Evolutionary conservation across 2,797 vertebrate genomes (phyloP).

Genomic region (Thripadectes ignobilis): DNA sequence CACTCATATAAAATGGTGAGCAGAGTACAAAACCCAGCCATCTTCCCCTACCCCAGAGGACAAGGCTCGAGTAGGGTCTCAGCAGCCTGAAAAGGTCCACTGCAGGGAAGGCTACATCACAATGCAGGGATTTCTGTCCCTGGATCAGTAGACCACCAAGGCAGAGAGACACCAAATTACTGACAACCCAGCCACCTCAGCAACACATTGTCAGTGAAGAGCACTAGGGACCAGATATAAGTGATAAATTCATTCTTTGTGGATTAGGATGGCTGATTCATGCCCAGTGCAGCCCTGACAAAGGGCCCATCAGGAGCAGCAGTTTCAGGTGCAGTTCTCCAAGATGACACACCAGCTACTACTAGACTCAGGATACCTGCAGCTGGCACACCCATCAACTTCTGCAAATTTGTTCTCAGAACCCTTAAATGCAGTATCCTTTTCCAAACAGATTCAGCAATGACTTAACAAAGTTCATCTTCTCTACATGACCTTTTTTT

Average conservation of each 20-base stretch:
- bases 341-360: not conserved
- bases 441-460: not conserved
- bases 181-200: not conserved
- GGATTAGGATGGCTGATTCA: not conserved
- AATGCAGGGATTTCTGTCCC: not conserved
- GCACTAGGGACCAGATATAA: not conserved
- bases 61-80: not conserved
- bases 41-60: not conserved
- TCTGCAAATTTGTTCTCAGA: not conserved
- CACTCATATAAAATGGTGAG: not conserved
- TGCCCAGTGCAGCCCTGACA: not conserved
- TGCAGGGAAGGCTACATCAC: rapidly evolving
- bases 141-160: not conserved
- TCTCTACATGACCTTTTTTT: not conserved
- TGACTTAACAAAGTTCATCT: not conserved
- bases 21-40: not conserved
- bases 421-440: not conserved
- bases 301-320: not conserved
- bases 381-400: not conserved
- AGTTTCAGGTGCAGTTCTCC: not conserved
- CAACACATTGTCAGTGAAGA: not conserved
- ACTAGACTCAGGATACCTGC: not conserved
- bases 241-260: not conserved
- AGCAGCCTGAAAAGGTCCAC: not conserved
- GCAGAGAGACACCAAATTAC: not conserved